Conservation (phyloP, 1,140 invertebrate species). For the Trinorchestia longiramus region DNA sequence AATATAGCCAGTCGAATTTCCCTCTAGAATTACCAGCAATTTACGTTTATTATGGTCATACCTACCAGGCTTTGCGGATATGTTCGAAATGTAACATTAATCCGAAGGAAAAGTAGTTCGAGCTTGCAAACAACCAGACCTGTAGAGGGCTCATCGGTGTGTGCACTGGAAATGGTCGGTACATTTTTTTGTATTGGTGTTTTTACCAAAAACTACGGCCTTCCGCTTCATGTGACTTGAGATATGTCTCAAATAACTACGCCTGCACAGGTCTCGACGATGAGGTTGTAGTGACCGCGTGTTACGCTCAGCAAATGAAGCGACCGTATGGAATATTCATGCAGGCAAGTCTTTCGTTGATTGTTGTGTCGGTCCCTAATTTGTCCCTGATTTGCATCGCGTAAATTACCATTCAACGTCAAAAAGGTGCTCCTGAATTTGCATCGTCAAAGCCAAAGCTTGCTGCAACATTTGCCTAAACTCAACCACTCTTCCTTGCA, state of each 20-base stretch:
- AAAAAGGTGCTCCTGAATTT: background rate
- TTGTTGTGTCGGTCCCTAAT: constrained; percentile 17
- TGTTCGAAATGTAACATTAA: too few species aligned
- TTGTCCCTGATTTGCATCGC: constrained; percentile 27
- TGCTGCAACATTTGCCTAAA: background rate
- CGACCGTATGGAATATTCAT: constrained; percentile 39
- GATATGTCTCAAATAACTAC: background rate
- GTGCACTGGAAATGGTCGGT: background rate
- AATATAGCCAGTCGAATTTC: too few species aligned
- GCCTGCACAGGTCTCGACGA: background rate
- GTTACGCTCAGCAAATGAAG: background rate
- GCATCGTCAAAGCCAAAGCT: background rate
- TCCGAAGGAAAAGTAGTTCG: too few species aligned
- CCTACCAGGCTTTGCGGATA: too few species aligned
- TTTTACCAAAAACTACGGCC: background rate
- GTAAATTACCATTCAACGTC: constrained; percentile 13
- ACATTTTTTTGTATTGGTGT: background rate
- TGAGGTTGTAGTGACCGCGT: background rate
- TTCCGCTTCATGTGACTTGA: background rate
- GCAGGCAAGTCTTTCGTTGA: constrained; percentile 34
- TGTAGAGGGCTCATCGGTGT: background rate
- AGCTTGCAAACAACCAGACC: background rate
- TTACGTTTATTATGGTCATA: too few species aligned
- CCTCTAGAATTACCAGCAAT: too few species aligned
- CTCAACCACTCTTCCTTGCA: background rate